Conservation (phyloP, 2,797 vertebrate genomes). For the Spinibarbus caldwelli region DNA sequence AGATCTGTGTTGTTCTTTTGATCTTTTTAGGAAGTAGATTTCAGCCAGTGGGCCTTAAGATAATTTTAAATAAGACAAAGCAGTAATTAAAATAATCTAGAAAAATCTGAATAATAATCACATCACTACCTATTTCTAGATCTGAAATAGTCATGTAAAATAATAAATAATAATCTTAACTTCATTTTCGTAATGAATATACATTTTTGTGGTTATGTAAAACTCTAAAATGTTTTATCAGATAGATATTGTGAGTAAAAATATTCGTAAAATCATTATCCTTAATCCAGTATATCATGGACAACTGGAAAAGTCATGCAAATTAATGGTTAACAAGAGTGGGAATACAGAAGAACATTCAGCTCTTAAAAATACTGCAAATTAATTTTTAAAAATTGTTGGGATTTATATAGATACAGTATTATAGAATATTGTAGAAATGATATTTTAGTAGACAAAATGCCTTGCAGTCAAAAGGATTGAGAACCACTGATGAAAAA, state of each 20-base stretch:
- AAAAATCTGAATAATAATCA: not conserved
- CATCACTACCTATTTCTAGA: not conserved
- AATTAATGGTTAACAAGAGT: not conserved
- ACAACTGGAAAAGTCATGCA: not conserved
- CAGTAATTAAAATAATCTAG: not conserved
- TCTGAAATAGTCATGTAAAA: not conserved
- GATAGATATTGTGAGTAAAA: not conserved
- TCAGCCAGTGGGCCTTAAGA: not conserved
- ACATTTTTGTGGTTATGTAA: not conserved
- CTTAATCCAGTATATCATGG: too few relatives aligned
- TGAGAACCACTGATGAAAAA: not conserved
- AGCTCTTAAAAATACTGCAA: not conserved
- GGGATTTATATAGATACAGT: not conserved
- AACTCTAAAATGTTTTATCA: not conserved
- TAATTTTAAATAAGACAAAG: not conserved
- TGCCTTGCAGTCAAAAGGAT: not conserved
- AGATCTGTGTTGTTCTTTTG: not conserved
- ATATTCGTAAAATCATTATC: not conserved
- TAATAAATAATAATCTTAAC: not conserved
- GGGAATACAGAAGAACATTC: not conserved
- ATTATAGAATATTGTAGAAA: not conserved
- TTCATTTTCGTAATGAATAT: not conserved
- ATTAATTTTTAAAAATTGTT: not conserved
- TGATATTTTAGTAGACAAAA: not conserved
- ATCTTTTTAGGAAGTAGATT: not conserved